phyloP scores from a whole-genome alignment of 2,888 invertebrate species.

The Drosophila formosana region DNA sequence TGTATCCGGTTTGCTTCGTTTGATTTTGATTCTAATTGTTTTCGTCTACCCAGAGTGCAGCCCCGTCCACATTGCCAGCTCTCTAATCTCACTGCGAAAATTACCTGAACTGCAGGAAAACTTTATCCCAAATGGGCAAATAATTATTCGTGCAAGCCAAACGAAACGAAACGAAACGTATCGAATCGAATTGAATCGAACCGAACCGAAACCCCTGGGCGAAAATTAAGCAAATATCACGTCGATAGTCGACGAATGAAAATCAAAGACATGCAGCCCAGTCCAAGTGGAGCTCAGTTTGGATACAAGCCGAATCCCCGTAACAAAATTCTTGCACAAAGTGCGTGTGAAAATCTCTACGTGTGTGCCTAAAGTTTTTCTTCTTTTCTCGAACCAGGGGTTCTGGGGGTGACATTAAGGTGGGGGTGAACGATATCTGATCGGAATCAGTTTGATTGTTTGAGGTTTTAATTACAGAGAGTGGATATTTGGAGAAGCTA shows the following conservation, averaged over 20 bases:
- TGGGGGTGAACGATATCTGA: slow-evolving; percentile 21
- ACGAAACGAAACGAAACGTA: slow-evolving; percentile 16
- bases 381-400: background rate
- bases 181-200: slow-evolving; percentile 9
- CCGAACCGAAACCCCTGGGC: slow-evolving; percentile 24
- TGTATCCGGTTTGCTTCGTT: slow-evolving; percentile 72
- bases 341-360: slow-evolving; percentile 68
- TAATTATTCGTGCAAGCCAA: slow-evolving; percentile 71
- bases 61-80: slow-evolving; percentile 29
- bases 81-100: slow-evolving; percentile 37
- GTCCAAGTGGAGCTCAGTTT: slow-evolving; percentile 23
- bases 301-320: slow-evolving; percentile 35
- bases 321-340: slow-evolving; percentile 60
- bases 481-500: slow-evolving; percentile 58
- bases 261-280: slow-evolving; percentile 53
- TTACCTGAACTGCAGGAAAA: slow-evolving; percentile 45
- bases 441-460: slow-evolving; percentile 57
- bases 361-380: slow-evolving; percentile 56
- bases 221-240: slow-evolving; percentile 79
- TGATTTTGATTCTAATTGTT: slow-evolving; percentile 78
- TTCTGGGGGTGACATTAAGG: background rate
- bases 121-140: slow-evolving; percentile 75
- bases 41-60: slow-evolving; percentile 52
- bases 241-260: slow-evolving; percentile 50
- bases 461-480: slow-evolving; percentile 73